Percentiles rank a stretch among this genome's conserved stretches.
Evolutionary conservation across 2,113 vertebrate species (phyloP).

Genomic region (Archocentrus centrarchus): DNA sequence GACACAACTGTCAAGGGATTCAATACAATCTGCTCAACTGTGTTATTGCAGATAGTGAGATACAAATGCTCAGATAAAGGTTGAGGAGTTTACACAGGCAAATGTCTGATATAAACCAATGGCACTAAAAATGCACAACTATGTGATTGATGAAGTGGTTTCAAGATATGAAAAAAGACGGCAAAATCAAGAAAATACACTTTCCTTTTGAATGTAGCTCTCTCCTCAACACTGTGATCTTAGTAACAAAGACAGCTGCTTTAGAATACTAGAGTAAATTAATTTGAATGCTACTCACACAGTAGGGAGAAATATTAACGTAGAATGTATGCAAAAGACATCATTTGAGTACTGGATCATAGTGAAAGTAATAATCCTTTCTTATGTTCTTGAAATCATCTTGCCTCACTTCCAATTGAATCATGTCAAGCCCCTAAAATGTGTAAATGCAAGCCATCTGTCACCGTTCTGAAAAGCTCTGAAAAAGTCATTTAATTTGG

Average conservation of each 20-base stretch:
- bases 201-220: background rate
- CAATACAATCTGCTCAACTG: constrained; percentile 39
- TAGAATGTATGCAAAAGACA: constrained; percentile 6
- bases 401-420: constrained; percentile 21
- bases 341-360: constrained; percentile 30
- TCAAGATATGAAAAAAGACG: background rate
- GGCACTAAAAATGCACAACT: constrained; percentile 1
- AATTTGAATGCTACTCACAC: constrained; percentile 34
- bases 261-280: constrained; percentile 38
- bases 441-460: background rate
- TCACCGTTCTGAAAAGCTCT: background rate
- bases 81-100: constrained; percentile 19
- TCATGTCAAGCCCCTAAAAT: constrained; percentile 16
- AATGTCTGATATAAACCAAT: constrained; percentile 27
- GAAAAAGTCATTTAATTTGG: constrained; percentile 39
- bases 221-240: constrained; percentile 1
- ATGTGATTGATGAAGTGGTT: background rate
- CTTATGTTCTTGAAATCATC: constrained; percentile 39
- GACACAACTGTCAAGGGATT: constrained; percentile 22
- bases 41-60: constrained; percentile 43
- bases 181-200: constrained; percentile 1
- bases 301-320: background rate
- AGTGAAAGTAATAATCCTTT: constrained; percentile 45
- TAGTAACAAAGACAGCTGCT: constrained; percentile 29
- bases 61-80: constrained; percentile 23